These are phyloP conservation scores for Henricia sp. DNA, from an alignment of 53 echinoderm and acorn worm species.

Conservation along the genomic window DNA sequence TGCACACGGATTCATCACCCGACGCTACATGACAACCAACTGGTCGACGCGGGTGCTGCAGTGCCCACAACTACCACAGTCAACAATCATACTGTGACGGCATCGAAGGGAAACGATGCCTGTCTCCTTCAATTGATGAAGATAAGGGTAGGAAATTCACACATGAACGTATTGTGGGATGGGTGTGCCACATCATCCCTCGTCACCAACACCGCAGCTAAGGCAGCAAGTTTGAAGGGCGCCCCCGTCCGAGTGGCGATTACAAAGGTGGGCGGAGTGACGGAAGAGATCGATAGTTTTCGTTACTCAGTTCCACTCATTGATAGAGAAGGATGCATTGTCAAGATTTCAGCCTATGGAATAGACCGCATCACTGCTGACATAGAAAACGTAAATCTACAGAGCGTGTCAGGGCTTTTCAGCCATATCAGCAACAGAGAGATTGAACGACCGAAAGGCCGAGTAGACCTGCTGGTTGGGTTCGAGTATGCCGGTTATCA, in stretches of 20 bases:
- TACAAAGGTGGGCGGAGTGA: conserved; percentile 56
- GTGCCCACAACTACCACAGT: conserved; percentile 19
- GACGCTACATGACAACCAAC: conserved; percentile 5
- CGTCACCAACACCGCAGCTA: conserved; percentile 56
- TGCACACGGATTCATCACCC: conserved; percentile 53
- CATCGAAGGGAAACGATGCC: conserved; percentile 13
- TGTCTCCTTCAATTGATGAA: conserved; percentile 59
- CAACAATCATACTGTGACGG: conserved; percentile 32
- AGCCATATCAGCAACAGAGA: not conserved
- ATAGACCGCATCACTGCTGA: conserved; percentile 61
- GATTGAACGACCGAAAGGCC: conserved; percentile 39
- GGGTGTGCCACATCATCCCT: conserved; percentile 61
- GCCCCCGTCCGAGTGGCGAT: conserved; percentile 33
- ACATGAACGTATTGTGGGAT: conserved; percentile 59
- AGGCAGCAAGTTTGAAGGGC: conserved; percentile 37
- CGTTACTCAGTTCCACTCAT: conserved; percentile 37
- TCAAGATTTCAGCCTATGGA: conserved; percentile 48
- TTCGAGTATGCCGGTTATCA: conserved; percentile 62
- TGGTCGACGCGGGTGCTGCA: not conserved
- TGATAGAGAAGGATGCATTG: conserved; percentile 27
- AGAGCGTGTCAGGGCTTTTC: conserved; percentile 15
- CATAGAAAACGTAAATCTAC: conserved; percentile 22
- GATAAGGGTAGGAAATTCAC: conserved; percentile 13
- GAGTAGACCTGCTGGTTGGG: conserved; percentile 60
- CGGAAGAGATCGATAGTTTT: conserved; percentile 48